Conservation (phyloP, 2,113 vertebrate genomes). For the Tragelaphus scriptus region DNA sequence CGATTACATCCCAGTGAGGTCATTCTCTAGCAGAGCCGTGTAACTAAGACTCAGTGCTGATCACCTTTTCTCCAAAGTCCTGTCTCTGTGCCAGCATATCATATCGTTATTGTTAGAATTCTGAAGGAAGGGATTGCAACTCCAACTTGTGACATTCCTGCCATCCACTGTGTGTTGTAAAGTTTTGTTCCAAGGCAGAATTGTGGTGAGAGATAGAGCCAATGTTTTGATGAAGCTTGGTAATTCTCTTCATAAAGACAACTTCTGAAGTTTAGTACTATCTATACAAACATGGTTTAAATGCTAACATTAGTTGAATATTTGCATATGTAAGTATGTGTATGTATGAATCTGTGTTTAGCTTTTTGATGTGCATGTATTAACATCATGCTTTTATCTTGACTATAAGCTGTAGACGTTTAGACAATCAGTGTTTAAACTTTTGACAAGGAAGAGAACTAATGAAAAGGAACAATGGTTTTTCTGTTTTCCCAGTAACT, state of each 20-base stretch:
- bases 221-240: neutral
- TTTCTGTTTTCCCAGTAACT: constrained; percentile 46
- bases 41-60: neutral
- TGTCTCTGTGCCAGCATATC: neutral
- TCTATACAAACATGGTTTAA: neutral
- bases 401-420: neutral
- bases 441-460: constrained; percentile 51
- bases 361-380: neutral
- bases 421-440: constrained; percentile 30
- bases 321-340: neutral
- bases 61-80: neutral
- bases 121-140: constrained; percentile 15
- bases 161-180: neutral
- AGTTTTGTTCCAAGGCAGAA: constrained; percentile 5
- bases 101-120: neutral
- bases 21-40: neutral
- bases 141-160: neutral
- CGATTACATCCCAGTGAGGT: neutral
- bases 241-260: neutral
- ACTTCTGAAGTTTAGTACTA: neutral
- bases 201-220: neutral
- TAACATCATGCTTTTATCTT: constrained; percentile 1
- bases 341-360: neutral
- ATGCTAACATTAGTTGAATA: neutral
- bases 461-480: constrained; percentile 45